Percentiles rank a stretch among this genome's conserved stretches.
Evolutionary conservation across 2,888 invertebrate species (phyloP).

Genomic region (Arrhopalites spinosus): DNA sequence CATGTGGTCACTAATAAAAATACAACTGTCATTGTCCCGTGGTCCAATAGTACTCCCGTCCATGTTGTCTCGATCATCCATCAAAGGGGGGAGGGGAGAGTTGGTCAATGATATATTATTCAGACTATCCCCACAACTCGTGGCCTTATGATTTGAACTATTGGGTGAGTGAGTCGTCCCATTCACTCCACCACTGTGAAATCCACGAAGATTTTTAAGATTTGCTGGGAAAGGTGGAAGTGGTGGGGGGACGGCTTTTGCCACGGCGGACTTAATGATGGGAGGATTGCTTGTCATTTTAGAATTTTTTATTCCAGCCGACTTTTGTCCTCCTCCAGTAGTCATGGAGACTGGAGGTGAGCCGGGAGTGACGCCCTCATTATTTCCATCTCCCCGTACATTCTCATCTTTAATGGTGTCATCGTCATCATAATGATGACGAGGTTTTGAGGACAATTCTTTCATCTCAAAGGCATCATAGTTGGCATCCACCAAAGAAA

Average conservation of each 20-base stretch:
- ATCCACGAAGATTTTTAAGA: slow-evolving; percentile 14
- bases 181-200: background rate
- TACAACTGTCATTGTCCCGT: slow-evolving; percentile 67
- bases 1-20: slow-evolving; percentile 78
- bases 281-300: background rate
- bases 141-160: slow-evolving; percentile 14
- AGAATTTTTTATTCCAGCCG: background rate
- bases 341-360: too few species aligned
- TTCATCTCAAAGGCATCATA: slow-evolving; percentile 44
- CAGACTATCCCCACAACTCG: slow-evolving; percentile 17
- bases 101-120: slow-evolving; percentile 12
- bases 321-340: background rate
- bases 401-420: slow-evolving; percentile 32
- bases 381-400: background rate
- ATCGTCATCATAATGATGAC: slow-evolving; percentile 35
- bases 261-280: background rate
- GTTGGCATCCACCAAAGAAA: slow-evolving; percentile 48
- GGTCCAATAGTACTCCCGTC: slow-evolving; percentile 35
- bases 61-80: slow-evolving; percentile 11
- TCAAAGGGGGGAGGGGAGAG: background rate
- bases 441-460: slow-evolving; percentile 31
- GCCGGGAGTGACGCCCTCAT: background rate
- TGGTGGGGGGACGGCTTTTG: slow-evolving; percentile 36
- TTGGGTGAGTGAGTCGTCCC: background rate
- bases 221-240: slow-evolving; percentile 38